Evolutionary conservation across 2,888 invertebrate genomes (phyloP), one percentile per base, ranked within the genome.

Genomic region (Tetramorium bicarinatum): DNA sequence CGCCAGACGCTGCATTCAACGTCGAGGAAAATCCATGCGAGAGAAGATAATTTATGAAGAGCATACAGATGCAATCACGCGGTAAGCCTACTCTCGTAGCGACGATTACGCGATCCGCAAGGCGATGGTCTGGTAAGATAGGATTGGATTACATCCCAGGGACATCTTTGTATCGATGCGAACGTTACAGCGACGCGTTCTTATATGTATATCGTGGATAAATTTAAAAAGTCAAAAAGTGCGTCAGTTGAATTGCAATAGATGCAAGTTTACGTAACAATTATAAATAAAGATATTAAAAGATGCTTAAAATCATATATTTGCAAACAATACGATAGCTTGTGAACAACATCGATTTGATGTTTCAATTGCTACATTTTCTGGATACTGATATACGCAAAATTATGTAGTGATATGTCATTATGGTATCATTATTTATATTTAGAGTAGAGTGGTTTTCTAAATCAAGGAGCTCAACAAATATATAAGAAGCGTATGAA

Each of bases 1-100:
- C 44, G 13, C 25, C 67, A 54, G 21, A 79, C 44, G 21, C 18
- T 52, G 52, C 1, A 15, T n/a, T 47, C 29, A 38, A 29, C 29
- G 44, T 1, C 13, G 47, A 56, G 56, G 69, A 79, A 67, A 67
- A 44, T 71, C 18, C 44, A 11, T 21, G 71, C 34, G 56, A 21
- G 71, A n/a, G 49, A 15, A 34, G 79, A 47, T 72, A 47, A 80
- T 80, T 80, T 59, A 80, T 34, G 59, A 72, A 72, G 47, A 34
- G 47, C 18, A 18, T 71, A 15, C 18, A 54, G 25, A 25, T 25
- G 54, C 54, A 69, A 52, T 67, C 67, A 13, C 11, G 52, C 13
- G 52, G 15, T 77, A 77, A 77, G 69, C 41, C 29, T 54, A 41
- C 25, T 77, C 54, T 52, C 77, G 29, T 52, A n/a, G 9, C 41